Conservation (phyloP, 2,888 invertebrate genomes). For the Heliconius sara region DNA sequence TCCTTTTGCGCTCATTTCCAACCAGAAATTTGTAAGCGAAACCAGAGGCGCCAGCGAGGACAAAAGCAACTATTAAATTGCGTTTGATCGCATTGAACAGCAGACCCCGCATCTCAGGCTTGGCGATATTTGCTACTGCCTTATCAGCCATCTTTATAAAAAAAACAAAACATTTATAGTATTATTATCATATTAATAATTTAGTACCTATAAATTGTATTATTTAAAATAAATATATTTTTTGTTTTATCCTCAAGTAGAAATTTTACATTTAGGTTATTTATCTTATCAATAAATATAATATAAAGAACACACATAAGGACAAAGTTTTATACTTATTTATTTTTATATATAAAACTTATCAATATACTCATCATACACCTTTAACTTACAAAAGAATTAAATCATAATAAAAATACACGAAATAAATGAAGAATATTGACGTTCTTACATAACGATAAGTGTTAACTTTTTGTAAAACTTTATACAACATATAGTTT, state of each 20-base stretch:
- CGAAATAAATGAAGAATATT: slow-evolving; percentile 35
- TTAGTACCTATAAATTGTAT: too few species aligned
- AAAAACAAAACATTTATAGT: background rate
- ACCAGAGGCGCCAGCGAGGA: slow-evolving; percentile 74
- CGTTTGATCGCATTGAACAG: slow-evolving; percentile 86
- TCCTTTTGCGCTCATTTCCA: slow-evolving; percentile 85
- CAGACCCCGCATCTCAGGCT: slow-evolving; percentile 89
- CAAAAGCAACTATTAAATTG: slow-evolving; percentile 84
- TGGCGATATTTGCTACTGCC: slow-evolving; percentile 67
- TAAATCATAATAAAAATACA: background rate
- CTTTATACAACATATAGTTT: background rate
- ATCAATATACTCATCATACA: background rate
- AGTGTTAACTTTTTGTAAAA: background rate
- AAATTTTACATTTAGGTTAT: slow-evolving; percentile 17
- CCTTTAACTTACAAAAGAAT: background rate
- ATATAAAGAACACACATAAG: background rate
- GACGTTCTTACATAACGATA: slow-evolving; percentile 50
- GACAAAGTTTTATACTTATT: background rate
- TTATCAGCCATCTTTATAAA: slow-evolving; percentile 74
- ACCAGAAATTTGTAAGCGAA: slow-evolving; percentile 82
- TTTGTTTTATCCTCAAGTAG: background rate
- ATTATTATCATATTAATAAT: background rate
- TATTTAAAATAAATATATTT: background rate
- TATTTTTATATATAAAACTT: background rate
- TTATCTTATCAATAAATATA: slow-evolving; percentile 6